phyloP scores from a whole-genome alignment of 1,140 invertebrate species.

The Cydia pomonella region DNA sequence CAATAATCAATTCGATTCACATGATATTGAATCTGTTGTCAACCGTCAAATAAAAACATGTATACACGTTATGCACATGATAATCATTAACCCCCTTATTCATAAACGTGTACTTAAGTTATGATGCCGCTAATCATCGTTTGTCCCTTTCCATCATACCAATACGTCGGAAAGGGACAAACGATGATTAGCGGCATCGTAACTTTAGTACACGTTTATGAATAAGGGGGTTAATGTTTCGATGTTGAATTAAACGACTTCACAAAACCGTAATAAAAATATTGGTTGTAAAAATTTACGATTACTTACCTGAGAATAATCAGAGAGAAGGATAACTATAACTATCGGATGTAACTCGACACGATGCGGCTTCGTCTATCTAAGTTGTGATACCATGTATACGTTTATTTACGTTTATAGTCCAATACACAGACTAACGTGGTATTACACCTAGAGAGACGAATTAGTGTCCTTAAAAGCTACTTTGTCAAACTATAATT shows the following conservation, averaged over 20 bases:
- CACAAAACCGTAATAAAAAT: no score
- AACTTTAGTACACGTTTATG: no score
- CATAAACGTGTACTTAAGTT: no score
- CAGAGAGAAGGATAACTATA: background rate
- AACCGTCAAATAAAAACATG: background rate
- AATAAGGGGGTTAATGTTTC: no score
- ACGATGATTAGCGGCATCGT: no score
- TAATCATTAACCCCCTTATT: no score
- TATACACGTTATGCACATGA: no score
- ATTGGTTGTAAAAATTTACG: no score
- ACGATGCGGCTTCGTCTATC: background rate
- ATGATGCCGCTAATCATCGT: no score
- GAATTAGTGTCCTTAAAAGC: background rate
- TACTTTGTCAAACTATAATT: background rate
- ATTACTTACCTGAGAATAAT: background rate
- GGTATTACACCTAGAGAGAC: constrained; percentile 3
- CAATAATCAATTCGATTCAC: background rate
- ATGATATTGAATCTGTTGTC: background rate
- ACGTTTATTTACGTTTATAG: background rate
- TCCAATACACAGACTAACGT: constrained; percentile 12
- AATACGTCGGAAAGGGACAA: no score
- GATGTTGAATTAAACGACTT: no score
- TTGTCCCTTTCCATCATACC: no score
- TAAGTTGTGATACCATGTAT: constrained; percentile 4
- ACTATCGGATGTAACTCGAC: background rate